phyloP scores from a whole-genome alignment of 2,888 invertebrate genomes.

The Melieria crassipennis region DNA sequence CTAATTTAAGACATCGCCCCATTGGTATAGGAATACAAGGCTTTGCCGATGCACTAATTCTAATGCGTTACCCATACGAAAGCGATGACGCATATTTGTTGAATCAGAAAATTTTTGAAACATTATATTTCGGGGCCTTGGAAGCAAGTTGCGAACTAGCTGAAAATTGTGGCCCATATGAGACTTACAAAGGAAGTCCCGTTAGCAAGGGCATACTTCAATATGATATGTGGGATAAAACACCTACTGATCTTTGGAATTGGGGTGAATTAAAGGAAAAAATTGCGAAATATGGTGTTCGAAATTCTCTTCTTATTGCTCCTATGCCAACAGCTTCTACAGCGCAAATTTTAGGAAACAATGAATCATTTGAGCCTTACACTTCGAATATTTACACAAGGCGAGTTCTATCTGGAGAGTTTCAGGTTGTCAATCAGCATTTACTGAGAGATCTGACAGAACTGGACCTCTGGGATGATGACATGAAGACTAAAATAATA shows the following conservation, averaged over 20 bases:
- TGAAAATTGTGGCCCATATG: conserved; percentile 83
- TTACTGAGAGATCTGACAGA: conserved; percentile 92
- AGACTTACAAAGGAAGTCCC: conserved; percentile 91
- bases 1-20: conserved; percentile 87
- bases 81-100: conserved; percentile 84
- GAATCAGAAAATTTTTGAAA: conserved; percentile 97
- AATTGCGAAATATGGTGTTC: conserved; percentile 87
- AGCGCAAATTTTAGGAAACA: conserved; percentile 98
- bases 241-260: conserved; percentile 87
- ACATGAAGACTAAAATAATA: conserved; percentile 94
- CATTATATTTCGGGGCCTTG: conserved; percentile 95
- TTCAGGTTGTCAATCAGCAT: conserved; percentile 96
- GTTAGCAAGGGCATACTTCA: conserved; percentile 95
- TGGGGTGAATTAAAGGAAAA: conserved; percentile 85
- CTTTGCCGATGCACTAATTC: conserved; percentile 94
- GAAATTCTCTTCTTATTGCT: conserved; percentile 93
- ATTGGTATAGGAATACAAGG: conserved; percentile 97
- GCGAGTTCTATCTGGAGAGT: conserved; percentile 94
- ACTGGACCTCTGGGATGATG: conserved; percentile 89
- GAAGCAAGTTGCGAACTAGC: conserved; percentile 97
- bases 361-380: conserved; percentile 98
- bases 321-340: conserved; percentile 99
- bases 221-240: conserved; percentile 97
- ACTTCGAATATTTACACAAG: conserved; percentile 97
- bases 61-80: conserved; percentile 94